Percentiles rank a stretch among this genome's conserved stretches.
These are phyloP conservation scores for Sinelater perroti DNA, from an alignment of 2,888 invertebrate genomes.

Conservation along the genomic window DNA sequence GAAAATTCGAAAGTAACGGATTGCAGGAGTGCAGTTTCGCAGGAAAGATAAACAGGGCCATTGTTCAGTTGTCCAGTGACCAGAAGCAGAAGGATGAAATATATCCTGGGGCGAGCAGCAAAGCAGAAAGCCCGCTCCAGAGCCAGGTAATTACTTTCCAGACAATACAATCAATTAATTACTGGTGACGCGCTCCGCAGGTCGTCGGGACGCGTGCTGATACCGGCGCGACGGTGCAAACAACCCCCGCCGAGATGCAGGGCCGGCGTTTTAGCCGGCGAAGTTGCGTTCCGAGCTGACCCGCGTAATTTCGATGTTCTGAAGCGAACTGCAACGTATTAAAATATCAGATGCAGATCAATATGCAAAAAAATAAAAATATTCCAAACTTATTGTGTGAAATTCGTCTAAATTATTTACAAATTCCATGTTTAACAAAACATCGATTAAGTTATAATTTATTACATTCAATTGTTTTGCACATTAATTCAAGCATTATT, in stretches of 20 bases:
- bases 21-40: slow-evolving; percentile 52
- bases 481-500: no score
- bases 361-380: no score
- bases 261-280: slow-evolving; percentile 32
- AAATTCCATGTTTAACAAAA: no score
- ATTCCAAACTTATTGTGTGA: no score
- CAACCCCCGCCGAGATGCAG: slow-evolving; percentile 40
- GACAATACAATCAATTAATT: slow-evolving; percentile 64
- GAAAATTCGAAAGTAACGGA: slow-evolving; percentile 31
- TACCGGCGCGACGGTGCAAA: slow-evolving; percentile 48
- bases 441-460: no score
- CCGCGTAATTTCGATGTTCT: background rate
- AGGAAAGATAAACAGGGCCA: slow-evolving; percentile 45
- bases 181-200: slow-evolving; percentile 59
- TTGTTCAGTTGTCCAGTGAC: slow-evolving; percentile 57
- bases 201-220: slow-evolving; percentile 55
- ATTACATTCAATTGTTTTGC: no score
- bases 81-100: slow-evolving; percentile 60
- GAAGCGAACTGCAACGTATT: no score
- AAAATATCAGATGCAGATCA: no score
- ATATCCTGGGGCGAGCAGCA: slow-evolving; percentile 54
- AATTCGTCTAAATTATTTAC: no score
- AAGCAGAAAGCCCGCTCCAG: slow-evolving; percentile 55
- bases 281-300: background rate
- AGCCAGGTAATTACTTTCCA: slow-evolving; percentile 63